Conservation (phyloP, 2,113 vertebrate genomes). For the Serilophus lunatus region DNA sequence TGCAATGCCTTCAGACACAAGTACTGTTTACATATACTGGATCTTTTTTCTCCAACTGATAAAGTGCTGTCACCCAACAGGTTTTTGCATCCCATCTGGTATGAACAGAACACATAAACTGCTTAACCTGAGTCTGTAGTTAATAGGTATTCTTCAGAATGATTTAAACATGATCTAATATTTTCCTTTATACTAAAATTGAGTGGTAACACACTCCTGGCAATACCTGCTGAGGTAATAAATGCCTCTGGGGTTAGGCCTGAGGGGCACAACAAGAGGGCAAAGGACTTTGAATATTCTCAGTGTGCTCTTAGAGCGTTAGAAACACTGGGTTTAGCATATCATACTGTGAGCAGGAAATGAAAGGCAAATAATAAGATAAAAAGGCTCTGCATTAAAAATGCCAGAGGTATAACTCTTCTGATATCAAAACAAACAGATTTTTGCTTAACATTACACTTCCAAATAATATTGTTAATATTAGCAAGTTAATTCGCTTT, state of each 20-base stretch:
- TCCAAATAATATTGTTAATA: background rate
- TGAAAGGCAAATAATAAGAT: background rate
- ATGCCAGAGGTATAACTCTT: background rate
- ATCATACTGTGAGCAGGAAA: background rate
- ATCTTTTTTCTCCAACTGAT: background rate
- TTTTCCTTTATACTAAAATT: background rate
- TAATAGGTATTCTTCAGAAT: background rate
- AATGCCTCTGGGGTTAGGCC: background rate
- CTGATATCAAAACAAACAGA: constrained; percentile 1
- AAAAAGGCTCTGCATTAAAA: background rate
- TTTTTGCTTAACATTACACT: background rate
- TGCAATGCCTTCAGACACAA: background rate
- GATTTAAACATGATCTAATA: background rate
- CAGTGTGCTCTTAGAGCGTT: background rate
- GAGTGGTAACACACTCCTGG: background rate
- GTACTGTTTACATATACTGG: background rate
- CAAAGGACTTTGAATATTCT: background rate
- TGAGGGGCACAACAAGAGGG: background rate
- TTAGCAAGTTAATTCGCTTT: background rate
- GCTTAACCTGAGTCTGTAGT: background rate
- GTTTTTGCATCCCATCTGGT: constrained; percentile 40
- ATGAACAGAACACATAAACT: background rate
- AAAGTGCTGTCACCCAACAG: background rate
- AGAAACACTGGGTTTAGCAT: background rate
- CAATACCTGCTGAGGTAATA: background rate